A percentile compares a stretch with the other conserved stretches of the same genome.
phyloP scores from a whole-genome alignment of 2,888 invertebrate species.

The Erebia epiphron region DNA sequence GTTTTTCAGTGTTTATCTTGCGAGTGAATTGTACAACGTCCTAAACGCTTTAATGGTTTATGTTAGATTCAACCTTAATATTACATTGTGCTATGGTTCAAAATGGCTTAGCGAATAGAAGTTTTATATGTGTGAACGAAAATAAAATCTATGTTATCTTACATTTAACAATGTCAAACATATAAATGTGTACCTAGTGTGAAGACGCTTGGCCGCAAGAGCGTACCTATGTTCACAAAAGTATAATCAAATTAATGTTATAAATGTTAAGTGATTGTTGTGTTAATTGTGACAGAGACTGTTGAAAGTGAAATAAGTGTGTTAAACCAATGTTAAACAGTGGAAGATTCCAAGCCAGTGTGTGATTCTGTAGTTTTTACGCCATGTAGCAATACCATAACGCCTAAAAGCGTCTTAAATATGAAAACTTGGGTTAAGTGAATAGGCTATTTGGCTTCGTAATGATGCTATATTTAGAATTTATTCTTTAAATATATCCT shows the following conservation, averaged over 20 bases:
- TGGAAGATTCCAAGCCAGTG: slow-evolving; percentile 4
- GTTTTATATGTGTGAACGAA: slow-evolving; percentile 23
- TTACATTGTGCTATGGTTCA: slow-evolving; percentile 26
- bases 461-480: slow-evolving; percentile 16
- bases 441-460: slow-evolving; percentile 2
- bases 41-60: slow-evolving; percentile 39
- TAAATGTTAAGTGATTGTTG: slow-evolving; percentile 19
- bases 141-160: slow-evolving; percentile 66
- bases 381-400: neutral
- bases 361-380: neutral
- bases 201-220: slow-evolving; percentile 43
- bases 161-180: slow-evolving; percentile 78
- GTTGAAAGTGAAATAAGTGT: neutral
- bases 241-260: slow-evolving; percentile 21
- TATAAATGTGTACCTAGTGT: slow-evolving; percentile 57
- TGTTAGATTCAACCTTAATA: slow-evolving; percentile 44
- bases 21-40: slow-evolving; percentile 43
- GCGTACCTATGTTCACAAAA: slow-evolving; percentile 29
- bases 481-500: neutral
- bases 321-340: slow-evolving; percentile 7
- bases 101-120: slow-evolving; percentile 41
- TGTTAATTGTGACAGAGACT: neutral
- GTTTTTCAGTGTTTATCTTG: slow-evolving; percentile 72
- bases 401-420: slow-evolving; percentile 11
- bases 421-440: slow-evolving; percentile 9